Conservation (phyloP, 2,888 invertebrate genomes). For the Ectobius pallidus region DNA sequence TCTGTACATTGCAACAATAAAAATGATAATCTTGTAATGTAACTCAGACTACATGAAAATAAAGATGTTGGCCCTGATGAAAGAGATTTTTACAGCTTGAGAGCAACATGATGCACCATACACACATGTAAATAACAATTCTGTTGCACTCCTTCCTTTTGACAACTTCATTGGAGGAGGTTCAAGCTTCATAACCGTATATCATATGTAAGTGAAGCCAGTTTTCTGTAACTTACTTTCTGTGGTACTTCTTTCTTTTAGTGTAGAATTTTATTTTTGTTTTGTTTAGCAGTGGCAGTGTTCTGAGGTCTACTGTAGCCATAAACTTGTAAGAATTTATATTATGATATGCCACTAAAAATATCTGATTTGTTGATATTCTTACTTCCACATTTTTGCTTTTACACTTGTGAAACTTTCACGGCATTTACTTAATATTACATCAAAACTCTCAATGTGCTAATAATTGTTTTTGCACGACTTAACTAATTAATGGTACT, state of each 20-base stretch:
- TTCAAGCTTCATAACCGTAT: not conserved
- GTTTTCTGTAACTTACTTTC: not conserved
- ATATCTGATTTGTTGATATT: too few species aligned
- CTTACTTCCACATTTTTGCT: too few species aligned
- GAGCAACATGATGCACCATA: too few species aligned
- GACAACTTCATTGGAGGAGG: not conserved
- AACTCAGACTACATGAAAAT: conserved; percentile 1
- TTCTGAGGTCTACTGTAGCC: not conserved
- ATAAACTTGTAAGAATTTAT: too few species aligned
- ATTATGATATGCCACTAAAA: too few species aligned
- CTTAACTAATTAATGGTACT: too few species aligned
- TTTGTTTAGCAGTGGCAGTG: not conserved
- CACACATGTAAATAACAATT: too few species aligned
- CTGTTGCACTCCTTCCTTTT: not conserved
- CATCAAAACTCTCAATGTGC: too few species aligned
- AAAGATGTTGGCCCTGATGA: not conserved
- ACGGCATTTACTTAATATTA: too few species aligned
- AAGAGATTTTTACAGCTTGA: not conserved
- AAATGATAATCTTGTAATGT: not conserved
- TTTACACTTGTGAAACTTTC: too few species aligned
- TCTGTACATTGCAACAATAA: not conserved
- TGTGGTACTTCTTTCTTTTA: not conserved
- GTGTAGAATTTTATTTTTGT: not conserved
- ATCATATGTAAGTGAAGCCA: conserved; percentile 3
- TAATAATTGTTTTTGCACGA: too few species aligned